A percentile compares a stretch with the other conserved stretches of the same genome.
Conservation (phyloP, 1,140 invertebrate genomes). For the Drosophila nasuta region DNA sequence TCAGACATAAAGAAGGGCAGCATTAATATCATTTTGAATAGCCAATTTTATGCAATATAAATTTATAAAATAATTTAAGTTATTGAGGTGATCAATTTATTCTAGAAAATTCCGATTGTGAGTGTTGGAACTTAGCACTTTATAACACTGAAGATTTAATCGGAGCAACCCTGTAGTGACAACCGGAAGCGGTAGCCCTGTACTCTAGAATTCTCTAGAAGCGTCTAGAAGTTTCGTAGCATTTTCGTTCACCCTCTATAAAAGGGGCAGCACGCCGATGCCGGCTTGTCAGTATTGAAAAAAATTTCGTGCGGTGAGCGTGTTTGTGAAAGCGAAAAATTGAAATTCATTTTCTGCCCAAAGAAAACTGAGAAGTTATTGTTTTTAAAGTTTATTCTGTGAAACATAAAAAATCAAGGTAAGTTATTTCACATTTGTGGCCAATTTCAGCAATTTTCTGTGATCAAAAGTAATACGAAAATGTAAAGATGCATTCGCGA, state of each 20-base stretch:
- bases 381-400: constrained; percentile 61
- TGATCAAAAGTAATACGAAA: neutral
- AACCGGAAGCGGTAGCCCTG: constrained; percentile 65
- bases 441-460: neutral
- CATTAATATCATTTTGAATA: neutral
- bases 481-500: neutral
- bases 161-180: constrained; percentile 27
- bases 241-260: constrained; percentile 54
- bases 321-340: constrained; percentile 46
- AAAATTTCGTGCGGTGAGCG: constrained; percentile 63
- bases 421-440: constrained; percentile 15
- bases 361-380: constrained; percentile 57
- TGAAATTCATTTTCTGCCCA: constrained; percentile 59
- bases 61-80: neutral
- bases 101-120: constrained; percentile 20
- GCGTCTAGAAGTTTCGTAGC: constrained; percentile 62
- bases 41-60: neutral
- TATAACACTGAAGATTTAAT: constrained; percentile 28
- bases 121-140: neutral
- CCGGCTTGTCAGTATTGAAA: constrained; percentile 63
- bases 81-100: neutral
- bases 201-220: constrained; percentile 48
- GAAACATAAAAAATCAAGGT: constrained; percentile 52
- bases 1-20: too few species aligned
- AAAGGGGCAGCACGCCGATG: constrained; percentile 36